Base-by-base conservation (phyloP, 2,888 invertebrate genomes). In the Peribatodes rhomboidaria region DNA sequence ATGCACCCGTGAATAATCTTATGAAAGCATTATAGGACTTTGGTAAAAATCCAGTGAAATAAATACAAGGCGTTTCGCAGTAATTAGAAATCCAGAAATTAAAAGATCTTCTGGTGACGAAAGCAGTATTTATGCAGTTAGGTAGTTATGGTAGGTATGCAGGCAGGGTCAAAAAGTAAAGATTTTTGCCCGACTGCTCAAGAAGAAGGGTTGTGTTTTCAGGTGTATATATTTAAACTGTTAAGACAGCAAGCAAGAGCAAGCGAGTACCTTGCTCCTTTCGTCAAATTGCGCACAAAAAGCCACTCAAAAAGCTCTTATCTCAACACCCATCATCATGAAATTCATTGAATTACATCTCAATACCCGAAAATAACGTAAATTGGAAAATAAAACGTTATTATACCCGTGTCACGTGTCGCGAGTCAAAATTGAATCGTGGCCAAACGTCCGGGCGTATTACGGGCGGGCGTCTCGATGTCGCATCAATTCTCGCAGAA, bases 391-490 rank as follows among this genome's bases (percentile, higher is more conserved):
- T 66, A 66, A 65, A 66, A 69, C 61, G 60, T 65, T 53, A 61
- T 71, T 56, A 65, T 42, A 61, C 73, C 73, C 77, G 49, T 72
- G 71, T 77, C 79, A 78, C 71, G 62, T 69, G 76, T 71, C 75
- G 65, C 68, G 76, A 73, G 77, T 74, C 79, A 77, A 82, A 86
- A 86, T 87, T 87, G 85, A 84, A 87, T 87, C 82, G 75, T 77
- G 75, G 61, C 72, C 65, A 77, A 79, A 77, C 75, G 82, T 76
- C 82, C 75, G 77, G 77, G 76, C 75, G 75, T 76, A 83, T 84
- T 83, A 82, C 79, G 67, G 81, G 68, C 82, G 78, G 76, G 75
- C 81, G 79, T 77, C 68, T 61, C 61, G 41, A 16, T 56, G 78
- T 69, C 78, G 78, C 76, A 67, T 82, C 85, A 83, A 87, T 86